phyloP scores from a whole-genome alignment of 2,797 vertebrate genomes.

The Avahi laniger region DNA sequence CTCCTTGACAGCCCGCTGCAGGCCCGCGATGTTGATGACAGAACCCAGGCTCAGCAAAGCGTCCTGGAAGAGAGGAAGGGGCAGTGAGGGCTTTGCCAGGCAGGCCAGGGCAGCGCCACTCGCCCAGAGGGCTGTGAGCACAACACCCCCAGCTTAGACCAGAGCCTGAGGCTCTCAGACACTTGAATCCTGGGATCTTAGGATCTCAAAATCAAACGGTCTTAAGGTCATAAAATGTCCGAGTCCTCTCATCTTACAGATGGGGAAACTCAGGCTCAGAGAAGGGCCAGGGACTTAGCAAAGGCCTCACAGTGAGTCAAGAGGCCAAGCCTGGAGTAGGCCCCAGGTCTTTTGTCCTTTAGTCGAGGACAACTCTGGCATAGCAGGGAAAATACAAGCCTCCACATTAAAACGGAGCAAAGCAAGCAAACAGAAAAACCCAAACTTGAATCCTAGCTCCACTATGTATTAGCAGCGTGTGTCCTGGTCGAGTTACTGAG shows the following conservation, averaged over 20 bases:
- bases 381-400: background rate
- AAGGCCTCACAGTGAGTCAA: background rate
- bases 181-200: background rate
- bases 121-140: background rate
- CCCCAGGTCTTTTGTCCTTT: background rate
- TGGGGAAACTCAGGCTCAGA: background rate
- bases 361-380: background rate
- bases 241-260: background rate
- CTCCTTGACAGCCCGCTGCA: conserved; percentile 90
- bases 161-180: background rate
- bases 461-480: background rate
- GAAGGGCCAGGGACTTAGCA: background rate
- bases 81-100: background rate
- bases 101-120: background rate
- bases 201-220: background rate
- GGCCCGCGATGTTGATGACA: conserved; percentile 85
- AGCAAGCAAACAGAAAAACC: background rate
- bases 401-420: background rate
- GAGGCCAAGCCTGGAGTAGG: background rate
- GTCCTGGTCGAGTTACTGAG: background rate
- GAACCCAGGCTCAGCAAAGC: conserved; percentile 93
- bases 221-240: background rate
- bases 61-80: conserved; percentile 88
- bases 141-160: background rate
- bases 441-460: background rate